These are phyloP conservation scores for Creontiades dilutus DNA, from an alignment of 2,888 invertebrate genomes.

Conservation along the genomic window DNA sequence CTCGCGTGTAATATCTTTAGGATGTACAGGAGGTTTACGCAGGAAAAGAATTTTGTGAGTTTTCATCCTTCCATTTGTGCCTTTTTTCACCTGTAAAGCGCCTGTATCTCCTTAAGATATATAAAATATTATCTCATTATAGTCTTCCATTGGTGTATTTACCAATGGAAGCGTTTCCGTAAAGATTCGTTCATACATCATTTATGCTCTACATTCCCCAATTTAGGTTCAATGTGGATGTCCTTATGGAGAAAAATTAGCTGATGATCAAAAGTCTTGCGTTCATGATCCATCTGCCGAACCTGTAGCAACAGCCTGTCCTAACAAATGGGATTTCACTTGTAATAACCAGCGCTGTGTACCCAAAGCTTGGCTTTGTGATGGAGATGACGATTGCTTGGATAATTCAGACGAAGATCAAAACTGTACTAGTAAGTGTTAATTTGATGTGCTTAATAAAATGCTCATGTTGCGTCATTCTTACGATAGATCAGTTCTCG, in stretches of 20 bases:
- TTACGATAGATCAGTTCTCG: too few relatives aligned
- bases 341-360: conserved; percentile 94
- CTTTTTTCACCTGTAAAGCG: too few relatives aligned
- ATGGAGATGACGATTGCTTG: conserved; percentile 96
- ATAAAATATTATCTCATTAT: too few relatives aligned
- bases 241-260: conserved; percentile 92
- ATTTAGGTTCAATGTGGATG: conserved; percentile 86
- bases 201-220: too few relatives aligned
- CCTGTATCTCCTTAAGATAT: too few relatives aligned
- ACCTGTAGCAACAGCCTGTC: conserved; percentile 92
- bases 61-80: too few relatives aligned
- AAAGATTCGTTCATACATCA: too few relatives aligned
- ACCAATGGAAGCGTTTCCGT: too few relatives aligned
- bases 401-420: conserved; percentile 97
- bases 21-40: too few relatives aligned
- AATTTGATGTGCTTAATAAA: neutral
- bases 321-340: conserved; percentile 95
- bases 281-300: conserved; percentile 90
- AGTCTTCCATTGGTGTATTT: too few relatives aligned
- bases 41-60: too few relatives aligned
- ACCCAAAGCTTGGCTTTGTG: conserved; percentile 96
- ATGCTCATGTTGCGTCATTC: neutral
- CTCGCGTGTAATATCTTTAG: too few relatives aligned
- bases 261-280: conserved; percentile 83
- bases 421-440: conserved; percentile 90